Evolutionary conservation across 2,888 invertebrate genomes (phyloP).

Genomic region (Caenorhabditis panamensis): DNA sequence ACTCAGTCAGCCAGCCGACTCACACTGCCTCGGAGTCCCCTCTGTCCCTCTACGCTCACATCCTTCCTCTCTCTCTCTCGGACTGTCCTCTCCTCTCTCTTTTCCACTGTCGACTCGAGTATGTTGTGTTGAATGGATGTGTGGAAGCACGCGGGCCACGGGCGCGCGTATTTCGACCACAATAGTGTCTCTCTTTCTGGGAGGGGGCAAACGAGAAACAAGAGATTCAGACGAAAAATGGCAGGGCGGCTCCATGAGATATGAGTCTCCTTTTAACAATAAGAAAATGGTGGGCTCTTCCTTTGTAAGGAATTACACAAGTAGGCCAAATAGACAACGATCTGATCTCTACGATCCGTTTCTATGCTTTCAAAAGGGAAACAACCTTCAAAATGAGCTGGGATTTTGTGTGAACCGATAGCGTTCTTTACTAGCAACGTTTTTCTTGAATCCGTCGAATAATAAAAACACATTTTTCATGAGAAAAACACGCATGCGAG

Average conservation of each 20-base stretch:
- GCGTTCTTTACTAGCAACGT: background rate
- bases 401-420: no score
- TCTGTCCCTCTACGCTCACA: background rate
- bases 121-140: conserved; percentile 46
- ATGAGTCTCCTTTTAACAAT: background rate
- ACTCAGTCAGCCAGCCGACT: conserved; percentile 19
- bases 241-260: background rate
- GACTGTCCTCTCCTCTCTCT: conserved; percentile 2
- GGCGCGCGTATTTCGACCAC: conserved; percentile 47
- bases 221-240: background rate
- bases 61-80: conserved; percentile 1
- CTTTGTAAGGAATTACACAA: background rate
- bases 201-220: background rate
- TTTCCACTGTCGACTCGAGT: conserved; percentile 23
- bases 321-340: no score
- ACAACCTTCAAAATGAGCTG: no score
- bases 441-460: background rate
- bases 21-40: background rate
- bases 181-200: conserved; percentile 22
- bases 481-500: background rate
- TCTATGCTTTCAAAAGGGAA: no score
- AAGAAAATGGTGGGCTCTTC: background rate
- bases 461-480: background rate
- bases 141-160: conserved; percentile 47
- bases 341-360: no score